Base-by-base conservation (phyloP, 92 coral and sea anemone species). In the Porites lobata region DNA sequence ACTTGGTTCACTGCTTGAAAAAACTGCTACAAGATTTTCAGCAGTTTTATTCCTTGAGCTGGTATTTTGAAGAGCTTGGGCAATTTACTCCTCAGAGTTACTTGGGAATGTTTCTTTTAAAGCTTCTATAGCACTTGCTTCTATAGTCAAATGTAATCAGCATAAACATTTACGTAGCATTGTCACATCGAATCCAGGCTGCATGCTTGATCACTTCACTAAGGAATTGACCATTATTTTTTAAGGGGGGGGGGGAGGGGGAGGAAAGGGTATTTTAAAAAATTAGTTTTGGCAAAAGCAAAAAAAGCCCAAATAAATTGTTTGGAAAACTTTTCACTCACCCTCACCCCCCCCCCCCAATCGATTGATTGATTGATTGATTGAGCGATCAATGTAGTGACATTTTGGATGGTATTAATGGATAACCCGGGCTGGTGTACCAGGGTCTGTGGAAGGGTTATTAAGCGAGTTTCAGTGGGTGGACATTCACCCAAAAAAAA, bases 141-240 rank as follows among this genome's bases (percentile, higher is more conserved):
- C 62, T 26, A 51, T 76, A 57, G 47, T 76, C 50, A 76, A 76
- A 76, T 76, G 80, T 54, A 76, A 76, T 76, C 50, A 74, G 78
- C 64, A 50, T 74, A 51, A 20, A 53, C 78, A 74, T 74, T 65
- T 24, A 65, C 69, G 21, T 67, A 67, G 72, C 72, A 67, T 67
- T 67, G 50, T 76, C 67, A 56, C 50, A 54, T 57, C 66, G 22
- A 76, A 54, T 76, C 50, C n/a, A 76, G 80, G 80, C 80, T 76
- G 66, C 80, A 76, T 12, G 65, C 22, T 76, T 76, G 67, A 56
- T 19, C 62, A 76, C 64, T 52, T 50, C 64, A 50, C 43, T 56
- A 76, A 18, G 59, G 65, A 76, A 19, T 54, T 57, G 38, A 57
- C 66, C 21, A 58, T 54, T 43, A 21, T 67, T 67, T 67, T 43